Percentiles rank a stretch among this genome's conserved stretches.
These are phyloP conservation scores for Drosophila pseudotakahashii DNA, from an alignment of 2,888 invertebrate genomes.

Conservation along the genomic window DNA sequence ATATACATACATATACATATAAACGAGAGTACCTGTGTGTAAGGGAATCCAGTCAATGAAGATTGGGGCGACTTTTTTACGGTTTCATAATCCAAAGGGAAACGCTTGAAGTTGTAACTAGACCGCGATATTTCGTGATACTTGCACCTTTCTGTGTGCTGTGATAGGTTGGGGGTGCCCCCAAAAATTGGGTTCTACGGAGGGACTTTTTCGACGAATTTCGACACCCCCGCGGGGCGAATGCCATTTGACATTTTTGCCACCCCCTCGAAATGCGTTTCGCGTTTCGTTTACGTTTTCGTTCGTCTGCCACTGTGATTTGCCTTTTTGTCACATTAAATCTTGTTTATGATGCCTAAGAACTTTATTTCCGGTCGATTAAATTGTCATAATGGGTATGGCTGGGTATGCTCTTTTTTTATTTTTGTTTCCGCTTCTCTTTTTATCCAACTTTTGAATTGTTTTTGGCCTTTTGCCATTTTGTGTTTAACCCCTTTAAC, in stretches of 20 bases:
- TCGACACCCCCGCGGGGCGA: constrained; percentile 66
- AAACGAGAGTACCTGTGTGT: constrained; percentile 6
- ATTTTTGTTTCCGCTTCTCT: background rate
- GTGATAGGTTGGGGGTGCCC: background rate
- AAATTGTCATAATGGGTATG: constrained; percentile 72
- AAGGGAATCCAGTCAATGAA: constrained; percentile 28
- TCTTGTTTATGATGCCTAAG: constrained; percentile 76
- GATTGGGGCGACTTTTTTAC: constrained; percentile 50
- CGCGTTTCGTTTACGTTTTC: constrained; percentile 13
- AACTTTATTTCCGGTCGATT: constrained; percentile 80
- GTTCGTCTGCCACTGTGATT: constrained; percentile 55
- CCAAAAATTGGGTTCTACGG: background rate
- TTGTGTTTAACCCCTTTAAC: background rate
- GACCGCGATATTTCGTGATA: constrained; percentile 61
- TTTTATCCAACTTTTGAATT: background rate
- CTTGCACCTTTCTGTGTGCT: background rate
- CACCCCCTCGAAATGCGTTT: constrained; percentile 20
- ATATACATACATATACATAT: constrained; percentile 3
- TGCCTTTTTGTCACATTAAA: constrained; percentile 76
- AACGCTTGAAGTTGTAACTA: constrained; percentile 69
- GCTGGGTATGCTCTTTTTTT: constrained; percentile 18
- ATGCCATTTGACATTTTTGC: constrained; percentile 71
- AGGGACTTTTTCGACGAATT: background rate
- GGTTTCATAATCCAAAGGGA: constrained; percentile 61
- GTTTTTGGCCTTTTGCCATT: background rate